phyloP scores from a whole-genome alignment of 2,888 invertebrate genomes.

The Sthenelais limicola region DNA sequence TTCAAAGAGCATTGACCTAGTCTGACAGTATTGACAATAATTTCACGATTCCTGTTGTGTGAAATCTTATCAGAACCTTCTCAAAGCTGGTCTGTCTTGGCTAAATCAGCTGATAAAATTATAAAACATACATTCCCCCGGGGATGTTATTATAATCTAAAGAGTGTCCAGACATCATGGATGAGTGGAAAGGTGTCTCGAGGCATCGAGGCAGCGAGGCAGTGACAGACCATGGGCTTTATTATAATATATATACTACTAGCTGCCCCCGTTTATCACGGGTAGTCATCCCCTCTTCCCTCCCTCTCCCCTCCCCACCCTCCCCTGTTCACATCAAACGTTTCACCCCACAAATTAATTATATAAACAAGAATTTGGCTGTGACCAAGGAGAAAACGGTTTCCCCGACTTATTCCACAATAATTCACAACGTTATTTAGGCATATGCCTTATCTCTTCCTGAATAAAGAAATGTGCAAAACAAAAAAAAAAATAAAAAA shows the following conservation, averaged over 20 bases:
- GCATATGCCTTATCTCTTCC: too few relatives aligned
- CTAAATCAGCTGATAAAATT: background rate
- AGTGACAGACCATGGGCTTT: background rate
- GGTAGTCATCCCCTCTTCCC: background rate
- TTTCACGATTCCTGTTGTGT: background rate
- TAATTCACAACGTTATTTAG: too few relatives aligned
- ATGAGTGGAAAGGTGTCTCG: background rate
- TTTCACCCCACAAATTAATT: too few relatives aligned
- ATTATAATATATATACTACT: background rate
- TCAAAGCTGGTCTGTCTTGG: background rate
- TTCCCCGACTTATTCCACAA: too few relatives aligned
- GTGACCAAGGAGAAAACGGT: too few relatives aligned
- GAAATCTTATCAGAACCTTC: slow-evolving; percentile 18
- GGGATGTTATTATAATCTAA: slow-evolving; percentile 11
- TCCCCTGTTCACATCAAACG: too few relatives aligned
- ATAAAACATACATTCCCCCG: background rate
- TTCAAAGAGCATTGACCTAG: background rate
- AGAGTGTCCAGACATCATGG: background rate
- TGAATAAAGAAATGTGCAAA: too few relatives aligned
- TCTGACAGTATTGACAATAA: background rate
- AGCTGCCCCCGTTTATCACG: background rate
- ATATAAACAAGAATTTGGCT: too few relatives aligned
- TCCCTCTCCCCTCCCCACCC: too few relatives aligned
- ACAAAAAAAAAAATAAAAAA: too few relatives aligned
- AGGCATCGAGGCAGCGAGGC: background rate